Base-by-base conservation (phyloP, 2,113 vertebrate genomes). In the Xiphophorus maculatus region DNA sequence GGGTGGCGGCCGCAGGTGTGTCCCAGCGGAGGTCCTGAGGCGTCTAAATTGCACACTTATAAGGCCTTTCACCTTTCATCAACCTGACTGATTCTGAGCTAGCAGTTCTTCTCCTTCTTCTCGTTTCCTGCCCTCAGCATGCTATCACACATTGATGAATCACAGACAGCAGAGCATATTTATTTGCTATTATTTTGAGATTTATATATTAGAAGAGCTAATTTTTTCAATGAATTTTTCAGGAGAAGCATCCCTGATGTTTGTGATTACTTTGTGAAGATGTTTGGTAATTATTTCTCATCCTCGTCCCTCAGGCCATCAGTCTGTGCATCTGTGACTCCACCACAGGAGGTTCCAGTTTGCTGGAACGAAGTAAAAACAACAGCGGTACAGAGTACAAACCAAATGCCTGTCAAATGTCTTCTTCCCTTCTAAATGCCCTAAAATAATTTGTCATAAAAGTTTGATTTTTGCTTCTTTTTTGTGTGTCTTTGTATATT, bases 21-120 rank as follows among this genome's bases (percentile, higher is more conserved):
- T 78, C 72, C 61, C 11, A 40, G 7, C 5, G 3, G n/a, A 74
- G 33, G 22, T 67, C 71, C 69, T 65, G 69, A 60, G 30, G 66
- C 29, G 25, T 63, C 79, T 51, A 48, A 76, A 79, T 75, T 74
- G 70, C 69, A 71, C 72, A 79, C 77, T 69, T 85, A 29, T 9
- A n/a, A 77, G 65, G 30, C 29, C 63, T 65, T 63, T 65, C 65
- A 67, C 37, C 65, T 77, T 62, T 71, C 29, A 12, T 3, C 8
- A 1, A 33, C 44, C 81, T 66, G 76, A 83, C 63, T 79, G 65
- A 60, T 29, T 74, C 17, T 33, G 70, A 6, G 76, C 67, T 67
- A 5, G 44, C 40, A 51, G 32, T 54, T 70, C 42, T 51, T 5
- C 1, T 61, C 9, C 30, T 14, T 51, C 51, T 66, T 68, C 0